Conservation (phyloP, 2,888 invertebrate species). For the Pterostichus niger region DNA sequence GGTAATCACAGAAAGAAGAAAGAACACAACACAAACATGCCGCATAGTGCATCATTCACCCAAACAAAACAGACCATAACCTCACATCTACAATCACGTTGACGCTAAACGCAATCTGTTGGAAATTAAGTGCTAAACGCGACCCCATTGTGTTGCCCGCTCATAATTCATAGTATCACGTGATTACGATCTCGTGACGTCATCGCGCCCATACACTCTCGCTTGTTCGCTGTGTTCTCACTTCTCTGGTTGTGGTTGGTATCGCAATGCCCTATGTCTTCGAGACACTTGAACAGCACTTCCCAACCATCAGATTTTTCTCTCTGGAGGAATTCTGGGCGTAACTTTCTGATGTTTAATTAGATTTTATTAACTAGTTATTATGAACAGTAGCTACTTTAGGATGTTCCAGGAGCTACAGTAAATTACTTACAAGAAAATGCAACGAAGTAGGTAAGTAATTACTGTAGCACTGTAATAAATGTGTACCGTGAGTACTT, state of each 20-base stretch:
- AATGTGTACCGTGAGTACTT: background rate
- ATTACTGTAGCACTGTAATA: slow-evolving; percentile 23
- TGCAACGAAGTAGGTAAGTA: slow-evolving; percentile 30
- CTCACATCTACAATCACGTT: slow-evolving; percentile 34
- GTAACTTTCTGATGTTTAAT: slow-evolving; percentile 37
- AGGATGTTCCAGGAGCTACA: slow-evolving; percentile 27
- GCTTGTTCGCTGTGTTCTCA: slow-evolving; percentile 46
- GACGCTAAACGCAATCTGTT: slow-evolving; percentile 55
- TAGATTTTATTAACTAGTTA: slow-evolving; percentile 54
- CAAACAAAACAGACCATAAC: slow-evolving; percentile 35
- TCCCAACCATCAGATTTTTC: slow-evolving; percentile 47
- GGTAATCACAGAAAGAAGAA: background rate
- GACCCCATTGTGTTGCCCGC: slow-evolving; percentile 59
- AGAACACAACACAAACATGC: background rate
- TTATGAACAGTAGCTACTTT: slow-evolving; percentile 13
- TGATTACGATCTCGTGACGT: slow-evolving; percentile 62
- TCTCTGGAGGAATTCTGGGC: slow-evolving; percentile 35
- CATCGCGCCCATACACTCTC: slow-evolving; percentile 57
- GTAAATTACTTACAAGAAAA: slow-evolving; percentile 32
- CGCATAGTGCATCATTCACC: slow-evolving; percentile 8
- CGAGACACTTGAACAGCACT: slow-evolving; percentile 28
- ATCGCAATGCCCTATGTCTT: slow-evolving; percentile 8
- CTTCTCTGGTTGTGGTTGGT: background rate
- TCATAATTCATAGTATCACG: slow-evolving; percentile 63
- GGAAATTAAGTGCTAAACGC: slow-evolving; percentile 59